Percentiles rank a stretch among this genome's conserved stretches.
phyloP scores from a whole-genome alignment of 37 sponge, comb jelly and placozoan species.

The Dysidea cf. avara region DNA sequence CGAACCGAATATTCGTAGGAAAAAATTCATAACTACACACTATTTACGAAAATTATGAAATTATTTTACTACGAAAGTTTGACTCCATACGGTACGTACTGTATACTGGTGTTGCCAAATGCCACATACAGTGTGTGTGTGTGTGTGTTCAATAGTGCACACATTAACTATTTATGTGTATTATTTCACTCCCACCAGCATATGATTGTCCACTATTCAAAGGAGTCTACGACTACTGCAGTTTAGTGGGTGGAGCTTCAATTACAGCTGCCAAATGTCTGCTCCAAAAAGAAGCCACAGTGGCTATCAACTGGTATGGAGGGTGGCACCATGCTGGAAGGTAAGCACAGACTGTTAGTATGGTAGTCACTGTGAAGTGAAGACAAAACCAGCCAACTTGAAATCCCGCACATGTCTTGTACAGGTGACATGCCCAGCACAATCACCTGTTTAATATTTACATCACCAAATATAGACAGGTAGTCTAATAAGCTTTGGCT shows the following conservation, averaged over 20 bases:
- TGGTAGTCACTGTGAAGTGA: too few species aligned
- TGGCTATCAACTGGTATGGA: conserved; percentile 87
- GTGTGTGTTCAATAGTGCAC: not conserved
- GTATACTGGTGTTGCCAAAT: not conserved
- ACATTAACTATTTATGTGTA: not conserved
- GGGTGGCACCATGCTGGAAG: conserved; percentile 84
- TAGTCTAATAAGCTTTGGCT: too few species aligned
- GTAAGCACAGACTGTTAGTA: conserved; percentile 17
- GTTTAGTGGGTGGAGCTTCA: conserved; percentile 51
- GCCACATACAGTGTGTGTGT: too few species aligned
- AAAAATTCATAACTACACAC: too few species aligned
- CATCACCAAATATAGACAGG: too few species aligned
- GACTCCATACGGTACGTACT: not conserved
- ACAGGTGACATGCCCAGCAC: too few species aligned
- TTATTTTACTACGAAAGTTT: too few species aligned
- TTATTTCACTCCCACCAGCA: conserved; percentile 26
- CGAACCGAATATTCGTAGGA: too few species aligned
- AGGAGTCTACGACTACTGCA: conserved; percentile 59
- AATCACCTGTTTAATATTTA: too few species aligned
- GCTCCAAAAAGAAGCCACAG: conserved; percentile 16
- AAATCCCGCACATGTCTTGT: too few species aligned
- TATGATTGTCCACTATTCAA: conserved; percentile 90
- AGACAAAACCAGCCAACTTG: too few species aligned
- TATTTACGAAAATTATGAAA: too few species aligned
- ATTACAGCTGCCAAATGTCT: conserved; percentile 60